Evolutionary conservation across 2,113 vertebrate genomes (phyloP).

Genomic region (Prochilodus magdalenae): DNA sequence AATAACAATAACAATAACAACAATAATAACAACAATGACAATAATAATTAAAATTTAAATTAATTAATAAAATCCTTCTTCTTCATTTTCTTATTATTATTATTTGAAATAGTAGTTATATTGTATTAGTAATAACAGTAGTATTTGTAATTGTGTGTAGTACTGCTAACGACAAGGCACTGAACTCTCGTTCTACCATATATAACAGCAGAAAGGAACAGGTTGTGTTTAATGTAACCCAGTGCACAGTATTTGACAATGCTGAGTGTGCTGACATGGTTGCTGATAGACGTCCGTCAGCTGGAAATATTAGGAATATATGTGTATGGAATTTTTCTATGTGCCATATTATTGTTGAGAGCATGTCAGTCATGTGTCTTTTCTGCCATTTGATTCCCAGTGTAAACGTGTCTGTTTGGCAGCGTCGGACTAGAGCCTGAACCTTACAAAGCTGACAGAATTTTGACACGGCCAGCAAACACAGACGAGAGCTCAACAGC

Average conservation of each 20-base stretch:
- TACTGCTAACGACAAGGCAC: no score
- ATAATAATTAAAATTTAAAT: no score
- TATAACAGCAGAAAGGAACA: no score
- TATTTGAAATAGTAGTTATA: no score
- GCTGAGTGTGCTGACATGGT: neutral
- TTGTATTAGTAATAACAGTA: no score
- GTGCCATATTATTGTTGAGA: constrained; percentile 12
- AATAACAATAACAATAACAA: no score
- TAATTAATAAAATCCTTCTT: no score
- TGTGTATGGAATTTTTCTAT: neutral
- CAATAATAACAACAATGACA: no score
- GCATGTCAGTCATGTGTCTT: constrained; percentile 28
- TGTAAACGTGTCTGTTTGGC: constrained; percentile 22
- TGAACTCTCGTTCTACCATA: no score
- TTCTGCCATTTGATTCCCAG: constrained; percentile 29
- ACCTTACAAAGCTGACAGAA: constrained; percentile 20
- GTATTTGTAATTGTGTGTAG: no score
- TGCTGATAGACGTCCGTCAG: constrained; percentile 7
- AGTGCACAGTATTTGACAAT: neutral
- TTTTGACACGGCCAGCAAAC: constrained; percentile 42
- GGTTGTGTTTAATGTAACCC: neutral
- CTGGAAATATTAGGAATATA: neutral
- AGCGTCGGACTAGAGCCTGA: constrained; percentile 13
- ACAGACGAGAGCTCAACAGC: constrained; percentile 45
- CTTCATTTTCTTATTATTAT: no score